These are phyloP conservation scores for Neoascia interrupta DNA, from an alignment of 2,888 invertebrate species.

Conservation along the genomic window DNA sequence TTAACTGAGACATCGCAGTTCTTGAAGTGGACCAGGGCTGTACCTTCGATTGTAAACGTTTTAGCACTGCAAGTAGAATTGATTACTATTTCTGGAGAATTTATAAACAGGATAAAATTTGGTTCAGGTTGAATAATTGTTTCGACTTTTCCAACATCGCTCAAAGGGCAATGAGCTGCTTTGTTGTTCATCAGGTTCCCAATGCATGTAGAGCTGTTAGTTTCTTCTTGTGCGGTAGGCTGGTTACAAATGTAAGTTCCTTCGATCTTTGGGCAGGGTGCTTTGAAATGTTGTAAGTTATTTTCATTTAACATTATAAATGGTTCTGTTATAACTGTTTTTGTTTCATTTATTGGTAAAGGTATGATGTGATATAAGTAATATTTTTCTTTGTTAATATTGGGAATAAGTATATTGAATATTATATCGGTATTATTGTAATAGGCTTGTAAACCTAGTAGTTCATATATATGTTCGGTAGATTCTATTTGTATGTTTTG, in stretches of 20 bases:
- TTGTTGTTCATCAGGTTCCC: slow-evolving; percentile 20
- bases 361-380: slow-evolving; percentile 32
- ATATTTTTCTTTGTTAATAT: slow-evolving; percentile 8
- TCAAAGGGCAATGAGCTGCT: slow-evolving; percentile 36
- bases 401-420: slow-evolving; percentile 45
- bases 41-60: slow-evolving; percentile 3
- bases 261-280: slow-evolving; percentile 40
- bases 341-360: slow-evolving; percentile 25
- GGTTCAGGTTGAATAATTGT: slow-evolving; percentile 29
- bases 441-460: slow-evolving; percentile 54
- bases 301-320: slow-evolving; percentile 11
- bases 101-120: slow-evolving; percentile 27
- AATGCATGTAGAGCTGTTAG: slow-evolving; percentile 12
- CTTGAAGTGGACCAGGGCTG: slow-evolving; percentile 16
- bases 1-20: slow-evolving; percentile 10
- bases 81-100: slow-evolving; percentile 9
- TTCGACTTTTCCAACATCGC: not conserved
- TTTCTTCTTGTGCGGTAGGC: slow-evolving; percentile 6
- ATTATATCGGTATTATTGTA: slow-evolving; percentile 49
- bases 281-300: slow-evolving; percentile 25
- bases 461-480: slow-evolving; percentile 52
- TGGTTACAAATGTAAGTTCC: slow-evolving; percentile 16
- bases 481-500: slow-evolving; percentile 42
- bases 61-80: slow-evolving; percentile 25
- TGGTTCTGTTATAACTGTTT: slow-evolving; percentile 16